phyloP scores from a whole-genome alignment of 2,888 invertebrate genomes.

The Eilema depressum region DNA sequence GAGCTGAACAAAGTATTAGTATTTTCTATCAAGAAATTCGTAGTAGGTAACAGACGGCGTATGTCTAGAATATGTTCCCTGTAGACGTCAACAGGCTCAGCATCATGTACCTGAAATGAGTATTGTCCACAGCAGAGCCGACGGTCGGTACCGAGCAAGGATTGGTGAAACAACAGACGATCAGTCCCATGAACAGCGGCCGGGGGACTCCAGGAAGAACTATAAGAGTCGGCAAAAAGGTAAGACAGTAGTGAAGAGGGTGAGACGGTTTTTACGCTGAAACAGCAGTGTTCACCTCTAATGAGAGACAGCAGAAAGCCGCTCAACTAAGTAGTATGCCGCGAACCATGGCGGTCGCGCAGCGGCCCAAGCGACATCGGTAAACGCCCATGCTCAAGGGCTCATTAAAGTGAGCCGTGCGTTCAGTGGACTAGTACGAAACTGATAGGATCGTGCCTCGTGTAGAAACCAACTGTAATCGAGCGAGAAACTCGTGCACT shows the following conservation, averaged over 20 bases:
- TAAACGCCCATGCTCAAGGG: too few relatives aligned
- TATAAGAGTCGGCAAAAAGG: constrained; percentile 77
- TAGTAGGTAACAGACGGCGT: too few relatives aligned
- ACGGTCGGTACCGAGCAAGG: constrained; percentile 81
- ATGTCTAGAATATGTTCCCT: not conserved
- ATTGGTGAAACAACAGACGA: constrained; percentile 86
- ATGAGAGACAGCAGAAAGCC: not conserved
- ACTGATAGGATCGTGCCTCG: too few relatives aligned
- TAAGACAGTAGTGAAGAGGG: constrained; percentile 42
- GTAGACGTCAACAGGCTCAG: too few relatives aligned
- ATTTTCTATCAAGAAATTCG: not conserved
- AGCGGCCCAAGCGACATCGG: too few relatives aligned
- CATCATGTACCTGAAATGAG: too few relatives aligned
- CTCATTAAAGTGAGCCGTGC: too few relatives aligned
- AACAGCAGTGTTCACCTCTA: not conserved
- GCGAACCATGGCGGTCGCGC: too few relatives aligned
- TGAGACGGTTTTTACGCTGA: not conserved
- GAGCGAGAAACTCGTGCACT: too few relatives aligned
- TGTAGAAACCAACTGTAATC: too few relatives aligned
- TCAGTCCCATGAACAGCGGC: constrained; percentile 89
- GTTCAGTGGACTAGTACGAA: too few relatives aligned
- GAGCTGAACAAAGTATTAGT: not conserved
- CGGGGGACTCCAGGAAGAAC: constrained; percentile 80
- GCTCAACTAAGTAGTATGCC: too few relatives aligned
- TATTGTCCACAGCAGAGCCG: constrained; percentile 70